Evolutionary conservation across 2,888 invertebrate genomes (phyloP).

Genomic region (Anthoptus insignis): DNA sequence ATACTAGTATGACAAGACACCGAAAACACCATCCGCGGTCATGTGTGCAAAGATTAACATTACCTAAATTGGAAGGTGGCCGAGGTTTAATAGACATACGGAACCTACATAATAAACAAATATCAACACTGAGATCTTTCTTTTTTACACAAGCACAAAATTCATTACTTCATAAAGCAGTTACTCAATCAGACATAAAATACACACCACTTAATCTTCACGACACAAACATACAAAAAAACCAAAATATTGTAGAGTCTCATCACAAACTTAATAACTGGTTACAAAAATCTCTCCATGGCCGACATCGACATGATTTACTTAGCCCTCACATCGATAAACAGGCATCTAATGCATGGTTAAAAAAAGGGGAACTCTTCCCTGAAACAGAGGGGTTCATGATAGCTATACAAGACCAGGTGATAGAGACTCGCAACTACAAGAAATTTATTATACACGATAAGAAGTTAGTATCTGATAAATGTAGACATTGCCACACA

Average conservation of each 20-base stretch:
- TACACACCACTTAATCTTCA: constrained; percentile 9
- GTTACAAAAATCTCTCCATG: constrained; percentile 25
- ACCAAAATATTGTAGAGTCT: neutral
- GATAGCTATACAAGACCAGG: constrained; percentile 32
- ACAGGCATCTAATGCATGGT: constrained; percentile 41
- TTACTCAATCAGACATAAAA: neutral
- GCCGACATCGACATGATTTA: constrained; percentile 17
- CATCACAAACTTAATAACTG: constrained; percentile 10
- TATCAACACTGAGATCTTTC: constrained; percentile 32
- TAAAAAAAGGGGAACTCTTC: constrained; percentile 33
- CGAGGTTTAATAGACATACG: constrained; percentile 34
- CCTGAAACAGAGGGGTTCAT: constrained; percentile 42
- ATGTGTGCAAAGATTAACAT: constrained; percentile 1
- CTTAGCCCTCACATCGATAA: constrained; percentile 27
- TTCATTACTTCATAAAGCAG: constrained; percentile 2
- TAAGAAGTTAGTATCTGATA: neutral
- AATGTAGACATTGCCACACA: constrained; percentile 14
- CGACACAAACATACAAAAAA: neutral
- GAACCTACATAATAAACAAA: constrained; percentile 38
- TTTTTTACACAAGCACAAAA: constrained; percentile 17
- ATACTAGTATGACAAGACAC: constrained; percentile 11
- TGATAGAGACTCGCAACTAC: constrained; percentile 42
- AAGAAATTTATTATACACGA: constrained; percentile 1
- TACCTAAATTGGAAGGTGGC: constrained; percentile 20
- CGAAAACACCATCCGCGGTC: constrained; percentile 33